Base-by-base conservation (phyloP, 2,888 invertebrate species). In the Spodoptera picta region DNA sequence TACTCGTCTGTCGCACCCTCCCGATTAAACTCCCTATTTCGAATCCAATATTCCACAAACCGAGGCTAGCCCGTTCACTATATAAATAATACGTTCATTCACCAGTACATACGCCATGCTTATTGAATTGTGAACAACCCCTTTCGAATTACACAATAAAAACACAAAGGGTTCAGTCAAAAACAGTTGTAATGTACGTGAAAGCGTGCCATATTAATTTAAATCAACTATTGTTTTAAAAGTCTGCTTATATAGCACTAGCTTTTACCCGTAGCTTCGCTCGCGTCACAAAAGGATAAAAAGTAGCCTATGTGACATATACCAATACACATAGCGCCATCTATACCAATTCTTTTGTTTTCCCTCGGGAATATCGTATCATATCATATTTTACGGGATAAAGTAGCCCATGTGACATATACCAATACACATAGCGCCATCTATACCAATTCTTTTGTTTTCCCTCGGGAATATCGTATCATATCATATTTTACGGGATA, bases 1-100 rank as follows among this genome's bases (percentile, higher is more conserved):
- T 71, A 77, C 80, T 84, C 84, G 85, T 81, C 84, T 83, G 85
- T 85, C 84, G 82, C 88, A 84, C 88, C 88, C 88, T 85, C 73
- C 77, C 71, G 80, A 83, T 83, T 83, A 75, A 80, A 77, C 82
- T 81, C 82, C 83, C 83, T 83, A 70, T 73, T 81, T 61, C 77
- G 62, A 58, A 73, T 81, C 79, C 76, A 80, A 81, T 75, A 69
- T 72, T 80, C 69, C 72, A 80, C 69, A 78, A 80, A 82, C 82
- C 75, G 76, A 78, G 71, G 68, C 73, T 72, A 60, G 70, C 59
- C 59, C 57, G 45, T 60, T 53, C 27, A 55, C 47, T 69, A 57
- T 43, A 60, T 51, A 60, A 57, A 42, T 56, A 50, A 54, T 63
- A 54, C 60, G 41, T 57, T 60, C 27, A 60, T 12, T 55, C 43